Base-by-base conservation (phyloP, 2,113 vertebrate genomes). In the Barnardius zonarius region DNA sequence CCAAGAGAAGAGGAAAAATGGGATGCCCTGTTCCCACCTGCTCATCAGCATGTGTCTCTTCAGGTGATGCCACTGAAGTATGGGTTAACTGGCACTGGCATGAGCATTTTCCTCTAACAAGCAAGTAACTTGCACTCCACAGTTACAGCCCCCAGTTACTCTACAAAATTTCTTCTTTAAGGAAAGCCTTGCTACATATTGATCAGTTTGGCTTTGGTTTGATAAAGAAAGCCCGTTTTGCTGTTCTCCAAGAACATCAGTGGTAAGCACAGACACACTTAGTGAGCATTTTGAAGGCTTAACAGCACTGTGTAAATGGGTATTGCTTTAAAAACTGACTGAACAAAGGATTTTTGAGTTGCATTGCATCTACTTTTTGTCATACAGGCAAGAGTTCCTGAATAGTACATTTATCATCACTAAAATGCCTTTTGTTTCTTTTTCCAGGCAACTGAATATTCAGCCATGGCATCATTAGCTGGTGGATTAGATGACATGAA, bases 401-500 rank as follows among this genome's bases (percentile, higher is more conserved):
- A 59, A 18, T 3, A 27, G 51, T 33, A 18, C 16, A 24, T 62
- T 43, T 54, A 48, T 51, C 44, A 5, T 48, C 3, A 2, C 76
- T 98, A 70, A 98, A 92, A 73, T 37, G 11, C 63, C 43, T 94
- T 74, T 80, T 81, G 95, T 90, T 88, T 95, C 92, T 86, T 91
- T 92, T 93, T 91, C 74, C 97, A 99, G 99, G 99, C 99, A 20
- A 98, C 98, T 37, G 99, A 99, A 74, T 99, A 99, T 84, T 99
- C 99, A 31, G 97, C 99, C 89, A 99, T 99, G 99, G 99, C 99
- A 66, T 99, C 99, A 0, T 97, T 99, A 96, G 98, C 99, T 61
- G 98, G 99, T n/a, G 99, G 99, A 93, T 96, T 99, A 97, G 99
- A 99, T 4, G 99, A 99, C 95, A 99, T 99, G 99, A 99, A 99